Base-by-base conservation (phyloP, 2,113 vertebrate species). In the Myrmecobius fasciatus region DNA sequence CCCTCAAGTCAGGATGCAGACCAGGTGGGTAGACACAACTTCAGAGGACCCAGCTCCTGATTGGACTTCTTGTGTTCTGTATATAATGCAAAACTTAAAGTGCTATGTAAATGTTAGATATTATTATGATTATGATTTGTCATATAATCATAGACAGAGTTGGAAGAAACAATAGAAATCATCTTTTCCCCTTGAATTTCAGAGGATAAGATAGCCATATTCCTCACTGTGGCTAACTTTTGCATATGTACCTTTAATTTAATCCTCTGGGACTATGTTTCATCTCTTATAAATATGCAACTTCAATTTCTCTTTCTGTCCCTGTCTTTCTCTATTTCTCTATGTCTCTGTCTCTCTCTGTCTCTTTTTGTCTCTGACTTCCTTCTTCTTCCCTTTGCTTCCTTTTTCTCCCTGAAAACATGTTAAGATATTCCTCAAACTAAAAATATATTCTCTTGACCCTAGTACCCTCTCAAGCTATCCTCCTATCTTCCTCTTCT, bases 401-500 rank as follows among this genome's bases (percentile, higher is more conserved):
- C 5, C 7, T n/a, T 43, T 83, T 43, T 83, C 67, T 83, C 1
- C n/a, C 60, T 43, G 67, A 83, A 24, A 83, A 43, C 67, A 83
- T 43, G 67, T n/a, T 83, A 20, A 83, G 20, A 83, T 83, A 31
- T 83, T 43, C 67, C 6, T 83, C 7, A 83, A 83, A n/a, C 36
- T 83, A 83, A 83, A 83, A 83, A 83, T 83, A 83, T 43, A 83
- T 83, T 83, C n/a, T 83, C 67, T 83, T 83, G 67, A 83, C 67
- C 67, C 67, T 83, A 83, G 36, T 43, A 43, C 36, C 20, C 60
- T n/a, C 7, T 43, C 20, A 83, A 83, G 7, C n/a, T 83, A 83
- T 83, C 17, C 60, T 75, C 3, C n/a, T 43, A 83, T 83, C 17
- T 83, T 24, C 67, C 67, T 75, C 60, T 14, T 83, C n/a, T 83